Conservation (phyloP, 2,113 vertebrate genomes). For the Pomatorhinus ruficollis region DNA sequence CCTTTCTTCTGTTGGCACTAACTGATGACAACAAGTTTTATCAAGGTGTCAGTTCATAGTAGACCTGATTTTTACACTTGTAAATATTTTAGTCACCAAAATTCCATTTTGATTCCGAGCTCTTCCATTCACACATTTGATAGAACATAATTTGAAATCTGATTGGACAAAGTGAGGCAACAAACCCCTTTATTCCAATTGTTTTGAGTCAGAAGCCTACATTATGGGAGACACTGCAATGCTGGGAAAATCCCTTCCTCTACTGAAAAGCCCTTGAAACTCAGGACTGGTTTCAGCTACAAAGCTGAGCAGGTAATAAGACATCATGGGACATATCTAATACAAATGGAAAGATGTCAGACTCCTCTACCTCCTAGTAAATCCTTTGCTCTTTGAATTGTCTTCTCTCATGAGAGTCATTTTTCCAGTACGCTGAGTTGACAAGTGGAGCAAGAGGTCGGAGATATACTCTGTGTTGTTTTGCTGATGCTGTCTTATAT, state of each 20-base stretch:
- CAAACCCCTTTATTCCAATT: background rate
- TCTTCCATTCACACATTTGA: background rate
- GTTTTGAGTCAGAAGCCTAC: background rate
- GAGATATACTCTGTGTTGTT: background rate
- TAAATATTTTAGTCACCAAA: background rate
- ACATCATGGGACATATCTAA: background rate
- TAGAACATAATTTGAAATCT: background rate
- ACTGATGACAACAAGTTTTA: background rate
- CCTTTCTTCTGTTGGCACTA: background rate
- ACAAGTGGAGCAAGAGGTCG: background rate
- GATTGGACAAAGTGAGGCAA: background rate
- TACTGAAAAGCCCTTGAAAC: background rate
- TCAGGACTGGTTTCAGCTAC: background rate
- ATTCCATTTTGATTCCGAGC: background rate
- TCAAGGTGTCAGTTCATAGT: background rate
- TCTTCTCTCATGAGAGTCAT: background rate
- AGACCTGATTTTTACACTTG: background rate
- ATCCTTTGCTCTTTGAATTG: background rate
- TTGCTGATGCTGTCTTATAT: background rate
- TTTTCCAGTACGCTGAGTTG: background rate
- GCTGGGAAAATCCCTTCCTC: background rate
- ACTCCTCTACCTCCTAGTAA: background rate
- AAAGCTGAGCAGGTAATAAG: background rate
- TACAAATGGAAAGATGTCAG: background rate
- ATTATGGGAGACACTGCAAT: background rate